These are phyloP conservation scores for Anoplolepis gracilipes DNA, from an alignment of 1,140 invertebrate genomes.

Conservation along the genomic window DNA sequence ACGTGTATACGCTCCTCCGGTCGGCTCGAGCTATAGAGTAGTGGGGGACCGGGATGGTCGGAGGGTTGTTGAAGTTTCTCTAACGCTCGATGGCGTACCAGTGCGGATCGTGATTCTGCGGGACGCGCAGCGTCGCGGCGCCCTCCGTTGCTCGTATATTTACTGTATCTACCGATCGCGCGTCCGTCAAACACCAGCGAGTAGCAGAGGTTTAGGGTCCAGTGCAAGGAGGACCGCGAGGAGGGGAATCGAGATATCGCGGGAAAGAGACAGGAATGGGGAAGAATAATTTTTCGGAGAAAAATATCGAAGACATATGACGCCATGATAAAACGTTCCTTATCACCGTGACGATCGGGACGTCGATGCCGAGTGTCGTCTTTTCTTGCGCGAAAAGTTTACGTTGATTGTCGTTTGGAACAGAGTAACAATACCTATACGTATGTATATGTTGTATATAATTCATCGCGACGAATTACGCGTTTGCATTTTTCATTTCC, in stretches of 20 bases:
- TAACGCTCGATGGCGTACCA: conserved; percentile 84
- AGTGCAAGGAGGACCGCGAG: conserved; percentile 10
- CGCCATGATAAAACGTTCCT: conserved; percentile 49
- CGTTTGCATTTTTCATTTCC: conserved; percentile 31
- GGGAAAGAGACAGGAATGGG: neutral
- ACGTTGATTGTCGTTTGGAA: neutral
- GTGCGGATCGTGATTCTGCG: conserved; percentile 85
- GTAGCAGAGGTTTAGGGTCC: neutral
- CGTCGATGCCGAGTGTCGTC: conserved; percentile 31
- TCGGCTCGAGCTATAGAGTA: conserved; percentile 24
- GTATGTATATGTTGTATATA: neutral
- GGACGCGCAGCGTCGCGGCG: conserved; percentile 80
- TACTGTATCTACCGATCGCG: conserved; percentile 30
- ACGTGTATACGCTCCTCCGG: conserved; percentile 41
- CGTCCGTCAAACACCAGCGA: conserved; percentile 40
- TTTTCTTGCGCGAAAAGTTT: conserved; percentile 43
- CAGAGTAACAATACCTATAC: conserved; percentile 14
- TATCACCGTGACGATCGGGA: conserved; percentile 53
- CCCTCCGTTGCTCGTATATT: conserved; percentile 41
- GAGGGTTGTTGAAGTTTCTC: conserved; percentile 80
- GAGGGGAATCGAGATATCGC: neutral
- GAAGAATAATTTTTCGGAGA: neutral
- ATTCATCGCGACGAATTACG: neutral
- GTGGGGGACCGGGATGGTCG: conserved; percentile 66
- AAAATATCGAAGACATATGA: conserved; percentile 43